Evolutionary conservation across 2,888 invertebrate genomes (phyloP), one percentile per base, ranked within the genome.

Genomic region (Cylindroiulus punctatus): DNA sequence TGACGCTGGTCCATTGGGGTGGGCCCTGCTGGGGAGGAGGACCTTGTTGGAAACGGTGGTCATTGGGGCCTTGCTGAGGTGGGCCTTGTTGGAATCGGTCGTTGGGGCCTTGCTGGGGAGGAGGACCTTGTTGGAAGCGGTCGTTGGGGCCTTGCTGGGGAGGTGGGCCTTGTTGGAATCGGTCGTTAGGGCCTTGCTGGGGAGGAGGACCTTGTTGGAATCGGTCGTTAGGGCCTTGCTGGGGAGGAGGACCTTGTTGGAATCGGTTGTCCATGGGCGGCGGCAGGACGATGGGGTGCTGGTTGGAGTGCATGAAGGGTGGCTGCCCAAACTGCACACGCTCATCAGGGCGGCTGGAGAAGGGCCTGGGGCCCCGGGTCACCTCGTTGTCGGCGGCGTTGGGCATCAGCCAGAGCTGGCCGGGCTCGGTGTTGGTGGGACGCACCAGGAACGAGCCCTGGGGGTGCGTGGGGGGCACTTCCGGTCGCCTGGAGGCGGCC

Each of bases 341-440:
- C 4, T 47, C 47, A 2, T 44, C 44, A 8, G 44, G 44, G 8
- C 44, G 44, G 47, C 47, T 17, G 17, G 47, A 12, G 19, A 47
- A 47, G 4, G 44, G 52, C 26, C 30, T 36, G 40, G 84, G 32
- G 22, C 32, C 26, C 0, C 17, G 57, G 22, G 26, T 52, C 12
- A 85, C 47, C 26, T 85, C 85, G 36, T 85, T 85, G 12, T 85
- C 85, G 52, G 47, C 85, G 10, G 47, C 8, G 36, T 85, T 85
- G 10, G 85, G 85, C 8, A 85, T 42, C 30, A 52, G 4, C 52
- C 42, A 57, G 17, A 85, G 47, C 40, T 84, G 84, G 30, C 57
- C 47, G 52, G 5, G 76, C 22, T 22, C 5, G 76, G 3, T 10
- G 76, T 26, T 76, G 76, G 3, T 40, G 40, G 76, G 76, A 26